Percentiles rank a stretch among this genome's conserved stretches.
phyloP scores from a whole-genome alignment of 1,140 invertebrate genomes.

The Drusus annulatus region DNA sequence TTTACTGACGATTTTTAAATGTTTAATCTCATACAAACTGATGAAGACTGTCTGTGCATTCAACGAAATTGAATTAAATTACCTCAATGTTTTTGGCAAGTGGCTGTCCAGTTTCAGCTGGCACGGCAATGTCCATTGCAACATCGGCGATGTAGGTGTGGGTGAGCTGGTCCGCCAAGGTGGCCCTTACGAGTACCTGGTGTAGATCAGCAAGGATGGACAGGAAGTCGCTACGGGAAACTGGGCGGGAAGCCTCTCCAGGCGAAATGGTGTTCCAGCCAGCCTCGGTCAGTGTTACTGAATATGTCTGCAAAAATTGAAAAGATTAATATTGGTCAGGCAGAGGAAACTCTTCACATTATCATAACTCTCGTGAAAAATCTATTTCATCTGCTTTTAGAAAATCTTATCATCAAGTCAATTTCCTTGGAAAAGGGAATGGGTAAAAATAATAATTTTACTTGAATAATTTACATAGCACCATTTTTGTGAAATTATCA shows the following conservation, averaged over 20 bases:
- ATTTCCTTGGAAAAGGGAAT: too few relatives aligned
- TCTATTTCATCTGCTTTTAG: too few relatives aligned
- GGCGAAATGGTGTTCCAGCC: conserved; percentile 77
- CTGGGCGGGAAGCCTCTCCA: conserved; percentile 68
- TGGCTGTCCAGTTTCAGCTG: conserved; percentile 69
- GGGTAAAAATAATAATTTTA: too few relatives aligned
- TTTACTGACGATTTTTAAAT: too few relatives aligned
- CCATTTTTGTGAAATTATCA: too few relatives aligned
- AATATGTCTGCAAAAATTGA: conserved; percentile 65
- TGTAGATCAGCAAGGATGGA: conserved; percentile 86
- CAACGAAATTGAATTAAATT: too few relatives aligned
- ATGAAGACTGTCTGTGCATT: too few relatives aligned
- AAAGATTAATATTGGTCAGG: not conserved
- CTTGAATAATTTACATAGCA: too few relatives aligned
- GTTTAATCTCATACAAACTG: too few relatives aligned
- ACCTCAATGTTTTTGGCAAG: conserved; percentile 81
- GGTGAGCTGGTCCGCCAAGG: conserved; percentile 80
- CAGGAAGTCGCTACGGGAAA: conserved; percentile 86
- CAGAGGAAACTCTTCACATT: too few relatives aligned
- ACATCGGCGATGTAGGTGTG: conserved; percentile 86
- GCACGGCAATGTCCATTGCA: conserved; percentile 84
- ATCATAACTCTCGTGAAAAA: too few relatives aligned
- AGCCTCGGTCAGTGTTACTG: conserved; percentile 76
- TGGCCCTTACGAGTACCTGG: conserved; percentile 88
- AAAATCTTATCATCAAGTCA: too few relatives aligned